These are phyloP conservation scores for Euwallacea fornicatus DNA, from an alignment of 1,140 invertebrate species.

Conservation along the genomic window DNA sequence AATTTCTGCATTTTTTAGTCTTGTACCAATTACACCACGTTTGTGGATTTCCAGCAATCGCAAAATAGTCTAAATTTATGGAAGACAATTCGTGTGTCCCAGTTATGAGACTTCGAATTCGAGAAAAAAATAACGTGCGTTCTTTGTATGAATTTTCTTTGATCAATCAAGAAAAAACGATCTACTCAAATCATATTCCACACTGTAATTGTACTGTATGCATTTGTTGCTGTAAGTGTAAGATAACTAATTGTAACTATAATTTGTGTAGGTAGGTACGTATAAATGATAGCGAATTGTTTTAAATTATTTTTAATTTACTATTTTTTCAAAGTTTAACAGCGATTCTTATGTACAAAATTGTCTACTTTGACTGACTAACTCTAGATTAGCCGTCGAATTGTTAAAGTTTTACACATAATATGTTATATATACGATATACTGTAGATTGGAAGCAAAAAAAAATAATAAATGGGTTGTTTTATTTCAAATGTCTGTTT, in stretches of 20 bases:
- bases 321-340: slow-evolving; percentile 26
- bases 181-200: background rate
- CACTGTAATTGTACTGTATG: background rate
- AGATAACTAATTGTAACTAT: background rate
- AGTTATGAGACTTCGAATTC: too few relatives aligned
- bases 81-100: too few relatives aligned
- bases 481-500: background rate
- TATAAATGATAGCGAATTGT: too few relatives aligned
- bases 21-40: too few relatives aligned
- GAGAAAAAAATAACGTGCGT: too few relatives aligned
- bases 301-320: slow-evolving; percentile 17
- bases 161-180: background rate
- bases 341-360: slow-evolving; percentile 30
- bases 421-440: slow-evolving; percentile 43
- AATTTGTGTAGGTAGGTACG: background rate
- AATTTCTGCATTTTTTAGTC: too few relatives aligned
- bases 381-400: slow-evolving; percentile 39
- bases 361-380: slow-evolving; percentile 38
- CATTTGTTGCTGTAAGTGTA: background rate
- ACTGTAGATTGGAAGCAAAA: slow-evolving; percentile 39
- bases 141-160: too few relatives aligned
- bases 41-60: too few relatives aligned
- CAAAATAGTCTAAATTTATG: too few relatives aligned
- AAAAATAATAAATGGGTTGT: slow-evolving; percentile 10
- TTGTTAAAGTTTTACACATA: slow-evolving; percentile 46